Percentiles rank a stretch among this genome's conserved stretches.
These are phyloP conservation scores for Drosophila bifasciata DNA, from an alignment of 1,140 invertebrate genomes.

Conservation along the genomic window DNA sequence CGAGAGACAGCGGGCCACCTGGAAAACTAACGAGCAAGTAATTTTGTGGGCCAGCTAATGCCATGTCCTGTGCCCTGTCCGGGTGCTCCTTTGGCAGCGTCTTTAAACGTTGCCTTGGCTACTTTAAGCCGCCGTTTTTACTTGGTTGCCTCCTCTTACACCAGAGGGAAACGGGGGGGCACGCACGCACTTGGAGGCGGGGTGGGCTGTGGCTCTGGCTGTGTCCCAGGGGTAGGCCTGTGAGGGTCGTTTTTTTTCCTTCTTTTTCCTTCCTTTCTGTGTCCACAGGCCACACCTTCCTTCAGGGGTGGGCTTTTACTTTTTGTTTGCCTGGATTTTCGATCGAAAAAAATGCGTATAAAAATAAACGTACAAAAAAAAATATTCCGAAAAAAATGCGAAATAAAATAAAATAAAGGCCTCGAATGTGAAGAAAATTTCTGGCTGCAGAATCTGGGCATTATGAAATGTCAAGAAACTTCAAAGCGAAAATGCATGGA, in stretches of 20 bases:
- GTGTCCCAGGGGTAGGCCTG: constrained; percentile 23
- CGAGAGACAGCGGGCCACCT: constrained; percentile 28
- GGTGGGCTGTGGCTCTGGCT: background rate
- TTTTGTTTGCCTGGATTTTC: constrained; percentile 82
- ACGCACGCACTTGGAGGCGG: background rate
- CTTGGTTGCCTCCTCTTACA: constrained; percentile 47
- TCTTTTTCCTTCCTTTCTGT: constrained; percentile 10
- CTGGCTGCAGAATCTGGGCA: constrained; percentile 65
- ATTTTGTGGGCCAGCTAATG: constrained; percentile 74
- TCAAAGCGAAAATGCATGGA: constrained; percentile 82
- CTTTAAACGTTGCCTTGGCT: constrained; percentile 65
- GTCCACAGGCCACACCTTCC: constrained; percentile 77
- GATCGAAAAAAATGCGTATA: constrained; percentile 56
- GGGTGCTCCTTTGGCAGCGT: constrained; percentile 23
- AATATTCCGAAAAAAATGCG: constrained; percentile 13
- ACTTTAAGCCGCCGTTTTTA: constrained; percentile 65
- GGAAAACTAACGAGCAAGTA: constrained; percentile 75
- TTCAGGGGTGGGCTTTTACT: constrained; percentile 82
- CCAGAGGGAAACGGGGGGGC: constrained; percentile 13
- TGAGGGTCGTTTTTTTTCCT: constrained; percentile 66
- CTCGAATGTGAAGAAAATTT: constrained; percentile 37
- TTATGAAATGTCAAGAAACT: constrained; percentile 83
- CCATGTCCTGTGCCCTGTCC: constrained; percentile 26
- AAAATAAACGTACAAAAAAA: constrained; percentile 4
- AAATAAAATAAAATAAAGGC: constrained; percentile 40